These are phyloP conservation scores for Meandrusa payeni DNA, from an alignment of 2,888 invertebrate genomes.

Conservation along the genomic window DNA sequence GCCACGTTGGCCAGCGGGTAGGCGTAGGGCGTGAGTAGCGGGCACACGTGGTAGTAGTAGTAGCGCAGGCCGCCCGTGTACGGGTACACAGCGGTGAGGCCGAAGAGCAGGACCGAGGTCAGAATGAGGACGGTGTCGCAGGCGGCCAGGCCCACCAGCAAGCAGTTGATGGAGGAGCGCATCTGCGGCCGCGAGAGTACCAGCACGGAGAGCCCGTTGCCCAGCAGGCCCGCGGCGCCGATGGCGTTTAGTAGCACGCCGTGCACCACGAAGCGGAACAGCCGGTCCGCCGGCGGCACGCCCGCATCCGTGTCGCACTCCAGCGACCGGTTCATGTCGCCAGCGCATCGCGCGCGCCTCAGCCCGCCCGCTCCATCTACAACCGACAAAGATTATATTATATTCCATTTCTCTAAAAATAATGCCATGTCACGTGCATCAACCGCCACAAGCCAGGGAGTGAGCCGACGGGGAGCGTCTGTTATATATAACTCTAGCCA, in stretches of 20 bases:
- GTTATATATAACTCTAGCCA: too few species aligned
- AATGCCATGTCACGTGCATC: too few species aligned
- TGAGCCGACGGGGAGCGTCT: too few species aligned
- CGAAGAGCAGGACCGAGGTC: constrained; percentile 92
- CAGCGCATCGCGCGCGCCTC: constrained; percentile 32
- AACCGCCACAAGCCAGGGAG: too few species aligned
- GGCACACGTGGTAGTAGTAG: constrained; percentile 90
- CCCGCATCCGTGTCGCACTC: constrained; percentile 62
- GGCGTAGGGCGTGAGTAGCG: constrained; percentile 88
- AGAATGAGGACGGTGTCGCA: constrained; percentile 95
- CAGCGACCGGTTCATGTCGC: constrained; percentile 44
- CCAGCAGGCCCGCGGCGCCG: constrained; percentile 91
- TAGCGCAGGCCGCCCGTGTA: constrained; percentile 89
- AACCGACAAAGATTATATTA: neutral
- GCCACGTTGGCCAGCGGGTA: constrained; percentile 93
- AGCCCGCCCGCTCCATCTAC: constrained; percentile 29
- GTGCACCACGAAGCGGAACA: constrained; percentile 90
- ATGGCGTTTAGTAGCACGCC: constrained; percentile 90
- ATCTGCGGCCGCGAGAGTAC: constrained; percentile 96
- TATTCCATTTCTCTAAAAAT: too few species aligned
- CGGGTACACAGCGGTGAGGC: constrained; percentile 91
- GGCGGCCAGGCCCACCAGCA: constrained; percentile 94
- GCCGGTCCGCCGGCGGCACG: constrained; percentile 70
- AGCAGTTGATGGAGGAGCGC: constrained; percentile 97
- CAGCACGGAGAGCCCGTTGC: constrained; percentile 94